These are phyloP conservation scores for Diachrysia chrysitis DNA, from an alignment of 2,888 invertebrate species.

Conservation along the genomic window DNA sequence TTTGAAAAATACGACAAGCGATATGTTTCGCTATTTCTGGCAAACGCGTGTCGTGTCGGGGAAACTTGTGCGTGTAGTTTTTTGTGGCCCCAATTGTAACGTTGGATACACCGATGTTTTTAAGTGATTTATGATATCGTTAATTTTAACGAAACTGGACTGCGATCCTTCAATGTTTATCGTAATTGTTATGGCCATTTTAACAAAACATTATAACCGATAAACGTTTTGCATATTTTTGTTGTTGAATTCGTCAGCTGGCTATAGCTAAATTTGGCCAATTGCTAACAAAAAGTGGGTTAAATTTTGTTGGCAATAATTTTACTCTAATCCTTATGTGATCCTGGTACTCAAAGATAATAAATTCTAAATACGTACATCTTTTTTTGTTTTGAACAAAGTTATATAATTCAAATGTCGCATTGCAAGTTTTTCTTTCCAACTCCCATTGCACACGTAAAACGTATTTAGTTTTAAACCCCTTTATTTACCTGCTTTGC, in stretches of 20 bases:
- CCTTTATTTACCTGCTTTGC: conserved; percentile 61
- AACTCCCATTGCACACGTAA: conserved; percentile 12
- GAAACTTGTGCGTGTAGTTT: conserved; percentile 45
- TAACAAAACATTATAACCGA: conserved; percentile 10
- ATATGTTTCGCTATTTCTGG: conserved; percentile 57
- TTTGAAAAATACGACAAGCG: conserved; percentile 68
- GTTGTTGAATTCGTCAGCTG: not conserved
- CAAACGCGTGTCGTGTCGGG: conserved; percentile 29
- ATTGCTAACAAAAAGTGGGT: not conserved
- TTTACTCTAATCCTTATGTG: not conserved
- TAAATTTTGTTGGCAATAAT: no score
- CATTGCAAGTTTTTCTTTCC: not conserved
- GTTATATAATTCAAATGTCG: conserved; percentile 1
- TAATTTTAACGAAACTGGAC: conserved; percentile 28
- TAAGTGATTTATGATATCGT: conserved; percentile 37
- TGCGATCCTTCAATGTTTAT: conserved; percentile 8
- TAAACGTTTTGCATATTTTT: not conserved
- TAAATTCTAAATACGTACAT: not conserved
- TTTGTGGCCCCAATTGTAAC: conserved; percentile 43
- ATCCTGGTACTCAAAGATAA: not conserved
- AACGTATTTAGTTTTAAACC: conserved; percentile 46
- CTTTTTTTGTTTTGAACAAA: not conserved
- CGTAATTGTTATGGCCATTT: conserved; percentile 3
- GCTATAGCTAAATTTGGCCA: not conserved
- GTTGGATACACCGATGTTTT: conserved; percentile 15